Base-by-base conservation (phyloP, 2,888 invertebrate genomes). In the Metalampra italica region DNA sequence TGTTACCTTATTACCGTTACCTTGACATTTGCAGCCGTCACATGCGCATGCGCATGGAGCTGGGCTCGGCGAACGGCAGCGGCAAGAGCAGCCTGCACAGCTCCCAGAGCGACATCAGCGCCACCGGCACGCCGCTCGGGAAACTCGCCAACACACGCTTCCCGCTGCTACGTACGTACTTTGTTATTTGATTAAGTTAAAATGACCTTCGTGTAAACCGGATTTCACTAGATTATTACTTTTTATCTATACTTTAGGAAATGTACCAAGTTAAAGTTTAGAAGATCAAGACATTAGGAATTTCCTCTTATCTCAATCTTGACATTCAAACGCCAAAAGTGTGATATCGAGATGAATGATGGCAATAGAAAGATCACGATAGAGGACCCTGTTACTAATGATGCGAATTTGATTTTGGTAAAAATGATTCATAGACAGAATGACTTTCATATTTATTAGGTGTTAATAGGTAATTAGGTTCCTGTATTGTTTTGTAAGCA, bases 41-140 rank as follows among this genome's bases (percentile, higher is more conserved):
- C 58, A 82, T 89, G 82, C 88, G 90, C 44, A 85, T 87, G 86
- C 84, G 92, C 76, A 78, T 90, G 90, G 82, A 89, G 67, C 57
- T 86, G 74, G 78, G 87, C 57, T 78, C 88, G 57, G 82, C 88
- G 49, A 83, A 90, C 61, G 90, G 87, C 74, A 90, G 92, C 76
- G 90, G 91, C 63, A 80, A 88, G 69, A 81, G 86, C 80, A 91
- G 91, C 69, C 90, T 91, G 68, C 90, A 93, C 73, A 94, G 94
- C 73, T 94, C 94, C 0, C 91, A 93, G 74, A 94, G 93, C 66
- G 94, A 94, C 77, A 87, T 94, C 66, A 92, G 92, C 74, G 90
- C 91, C 45, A 91, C 90, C 70, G 88, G 91, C 68, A 82, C 91
- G 8, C 91, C 91, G 55, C 66, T 89, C 53, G 87, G 88, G 66